Evolutionary conservation across 1,140 invertebrate genomes (phyloP).

Genomic region (Andricus grossulariae): DNA sequence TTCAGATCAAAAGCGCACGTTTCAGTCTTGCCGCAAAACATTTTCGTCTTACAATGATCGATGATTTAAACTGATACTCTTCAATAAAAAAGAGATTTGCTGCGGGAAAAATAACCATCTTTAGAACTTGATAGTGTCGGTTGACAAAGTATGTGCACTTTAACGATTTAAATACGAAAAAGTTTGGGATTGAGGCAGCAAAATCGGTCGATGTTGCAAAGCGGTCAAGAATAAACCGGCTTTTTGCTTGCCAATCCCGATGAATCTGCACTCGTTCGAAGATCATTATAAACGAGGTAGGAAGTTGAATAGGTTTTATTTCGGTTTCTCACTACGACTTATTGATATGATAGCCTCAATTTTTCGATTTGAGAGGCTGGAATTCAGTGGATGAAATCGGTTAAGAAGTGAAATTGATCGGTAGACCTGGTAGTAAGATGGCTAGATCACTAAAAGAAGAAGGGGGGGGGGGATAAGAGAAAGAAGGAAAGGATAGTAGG

Average conservation of each 20-base stretch:
- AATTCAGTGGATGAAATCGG: background rate
- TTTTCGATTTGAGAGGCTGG: background rate
- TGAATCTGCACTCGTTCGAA: background rate
- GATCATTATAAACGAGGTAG: background rate
- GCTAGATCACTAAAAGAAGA: background rate
- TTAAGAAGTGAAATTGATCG: background rate
- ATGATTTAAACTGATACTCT: conserved; percentile 23
- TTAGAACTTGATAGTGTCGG: conserved; percentile 16
- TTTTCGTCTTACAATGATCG: background rate
- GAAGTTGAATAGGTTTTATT: background rate
- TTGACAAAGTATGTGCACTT: conserved; percentile 25
- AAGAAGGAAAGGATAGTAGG: conserved; percentile 57
- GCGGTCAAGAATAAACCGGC: conserved; percentile 10
- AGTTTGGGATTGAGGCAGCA: background rate
- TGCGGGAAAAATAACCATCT: conserved; percentile 14
- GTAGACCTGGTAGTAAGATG: background rate
- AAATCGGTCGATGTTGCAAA: conserved; percentile 14
- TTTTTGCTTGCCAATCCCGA: background rate
- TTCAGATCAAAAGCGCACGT: background rate
- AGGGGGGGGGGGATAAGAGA: conserved; percentile 37
- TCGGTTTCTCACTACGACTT: background rate
- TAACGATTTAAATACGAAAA: background rate
- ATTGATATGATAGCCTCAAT: background rate
- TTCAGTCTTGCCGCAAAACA: background rate
- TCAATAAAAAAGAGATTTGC: conserved; percentile 22